phyloP scores from a whole-genome alignment of 1,140 invertebrate species.

The Lepidotrigona ventralis region DNA sequence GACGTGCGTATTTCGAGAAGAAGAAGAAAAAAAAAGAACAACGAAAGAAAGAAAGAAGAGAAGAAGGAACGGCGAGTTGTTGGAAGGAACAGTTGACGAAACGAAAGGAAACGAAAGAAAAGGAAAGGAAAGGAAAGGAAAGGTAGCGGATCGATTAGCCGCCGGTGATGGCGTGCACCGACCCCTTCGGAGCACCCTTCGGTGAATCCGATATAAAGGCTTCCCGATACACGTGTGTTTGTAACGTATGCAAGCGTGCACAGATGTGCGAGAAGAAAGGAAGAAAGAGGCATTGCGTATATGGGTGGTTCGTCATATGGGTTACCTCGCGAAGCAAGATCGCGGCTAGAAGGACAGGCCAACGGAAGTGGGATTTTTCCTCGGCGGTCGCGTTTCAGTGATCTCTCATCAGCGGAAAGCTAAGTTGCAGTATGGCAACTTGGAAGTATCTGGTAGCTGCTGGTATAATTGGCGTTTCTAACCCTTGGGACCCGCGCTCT shows the following conservation, averaged over 20 bases:
- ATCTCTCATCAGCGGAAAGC: constrained; percentile 15
- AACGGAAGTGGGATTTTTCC: constrained; percentile 38
- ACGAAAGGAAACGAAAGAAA: constrained; percentile 22
- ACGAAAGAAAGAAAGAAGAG: too few species aligned
- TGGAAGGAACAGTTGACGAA: constrained; percentile 19
- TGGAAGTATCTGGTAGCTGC: constrained; percentile 24
- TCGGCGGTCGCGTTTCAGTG: constrained; percentile 38
- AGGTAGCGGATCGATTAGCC: constrained; percentile 48
- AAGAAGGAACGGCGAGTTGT: neutral
- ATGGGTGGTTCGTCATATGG: constrained; percentile 50
- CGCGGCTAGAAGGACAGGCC: constrained; percentile 42
- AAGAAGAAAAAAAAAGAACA: too few species aligned
- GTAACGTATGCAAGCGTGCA: constrained; percentile 7
- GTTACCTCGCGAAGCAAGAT: constrained; percentile 44
- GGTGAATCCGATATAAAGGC: constrained; percentile 38
- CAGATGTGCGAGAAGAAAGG: neutral
- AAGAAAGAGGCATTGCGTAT: neutral
- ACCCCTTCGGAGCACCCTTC: constrained; percentile 5
- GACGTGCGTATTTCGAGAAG: too few species aligned
- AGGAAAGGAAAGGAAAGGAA: constrained; percentile 14
- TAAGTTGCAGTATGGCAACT: neutral
- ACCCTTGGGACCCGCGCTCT: constrained; percentile 26
- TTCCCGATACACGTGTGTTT: neutral
- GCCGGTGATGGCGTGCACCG: constrained; percentile 16
- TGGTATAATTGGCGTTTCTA: constrained; percentile 22